These are phyloP conservation scores for Drosophila azteca DNA, from an alignment of 1,140 invertebrate species.

Conservation along the genomic window DNA sequence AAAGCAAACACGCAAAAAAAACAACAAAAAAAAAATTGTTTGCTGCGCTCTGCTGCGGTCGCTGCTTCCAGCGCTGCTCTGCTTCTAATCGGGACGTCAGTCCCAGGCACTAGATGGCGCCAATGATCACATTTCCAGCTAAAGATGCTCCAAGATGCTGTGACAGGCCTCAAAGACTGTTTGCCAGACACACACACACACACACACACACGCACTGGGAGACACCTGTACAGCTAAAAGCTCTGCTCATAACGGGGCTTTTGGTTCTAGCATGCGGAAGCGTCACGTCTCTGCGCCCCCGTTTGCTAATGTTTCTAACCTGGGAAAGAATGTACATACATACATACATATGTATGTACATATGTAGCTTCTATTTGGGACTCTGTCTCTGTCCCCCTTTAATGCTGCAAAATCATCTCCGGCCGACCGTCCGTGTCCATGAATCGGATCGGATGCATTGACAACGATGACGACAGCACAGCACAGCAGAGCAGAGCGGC, in stretches of 20 bases:
- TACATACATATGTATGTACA: too few species aligned
- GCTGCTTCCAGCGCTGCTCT: conserved; percentile 5
- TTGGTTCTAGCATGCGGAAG: conserved; percentile 59
- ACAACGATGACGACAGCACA: conserved; percentile 14
- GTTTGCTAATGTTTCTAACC: conserved; percentile 21
- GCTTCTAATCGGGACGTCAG: conserved; percentile 28
- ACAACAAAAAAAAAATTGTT: conserved; percentile 27
- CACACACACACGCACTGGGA: conserved; percentile 4
- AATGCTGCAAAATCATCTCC: conserved; percentile 36
- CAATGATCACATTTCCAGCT: too few species aligned
- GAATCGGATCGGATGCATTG: conserved; percentile 34
- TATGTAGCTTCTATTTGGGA: conserved; percentile 14
- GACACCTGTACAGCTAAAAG: conserved; percentile 24
- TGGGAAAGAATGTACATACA: conserved; percentile 43
- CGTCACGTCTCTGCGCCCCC: conserved; percentile 8
- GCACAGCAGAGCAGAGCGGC: neutral
- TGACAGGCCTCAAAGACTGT: conserved; percentile 23
- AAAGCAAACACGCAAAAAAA: conserved; percentile 25
- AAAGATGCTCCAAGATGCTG: too few species aligned
- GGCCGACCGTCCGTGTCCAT: too few species aligned
- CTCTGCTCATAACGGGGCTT: conserved; percentile 49
- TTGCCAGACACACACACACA: conserved; percentile 17
- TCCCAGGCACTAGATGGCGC: too few species aligned
- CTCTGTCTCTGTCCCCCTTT: neutral
- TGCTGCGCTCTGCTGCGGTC: conserved; percentile 11